A percentile compares a stretch with the other conserved stretches of the same genome.
phyloP scores from a whole-genome alignment of 2,113 vertebrate genomes.

The Paramormyrops kingsleyae region DNA sequence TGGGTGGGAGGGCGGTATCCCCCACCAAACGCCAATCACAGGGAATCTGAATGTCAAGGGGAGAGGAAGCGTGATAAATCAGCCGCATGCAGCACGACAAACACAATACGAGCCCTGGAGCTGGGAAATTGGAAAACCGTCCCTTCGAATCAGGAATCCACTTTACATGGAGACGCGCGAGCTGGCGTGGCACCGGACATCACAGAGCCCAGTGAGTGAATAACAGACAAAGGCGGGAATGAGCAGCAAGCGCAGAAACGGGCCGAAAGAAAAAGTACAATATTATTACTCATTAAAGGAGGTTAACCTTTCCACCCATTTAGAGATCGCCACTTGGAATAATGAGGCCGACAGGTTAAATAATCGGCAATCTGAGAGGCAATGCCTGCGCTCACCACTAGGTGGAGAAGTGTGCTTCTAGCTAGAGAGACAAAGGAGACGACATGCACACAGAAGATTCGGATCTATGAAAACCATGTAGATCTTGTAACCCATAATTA shows the following conservation, averaged over 20 bases:
- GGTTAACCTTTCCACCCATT: constrained; percentile 19
- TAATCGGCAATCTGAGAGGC: not conserved
- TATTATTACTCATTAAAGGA: constrained; percentile 27
- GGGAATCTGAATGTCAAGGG: not conserved
- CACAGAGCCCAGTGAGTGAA: not conserved
- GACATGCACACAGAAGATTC: not conserved
- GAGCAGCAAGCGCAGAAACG: not conserved
- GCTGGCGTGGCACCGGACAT: not conserved
- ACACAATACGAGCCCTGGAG: not conserved
- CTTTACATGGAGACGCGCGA: not conserved
- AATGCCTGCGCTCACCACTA: not conserved
- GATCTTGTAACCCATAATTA: constrained; percentile 14
- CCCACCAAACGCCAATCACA: not conserved
- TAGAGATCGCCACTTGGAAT: constrained; percentile 3
- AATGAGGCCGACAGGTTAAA: constrained; percentile 8
- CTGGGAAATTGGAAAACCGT: constrained; percentile 13
- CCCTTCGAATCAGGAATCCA: constrained; percentile 21
- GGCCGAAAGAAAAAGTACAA: constrained; percentile 4
- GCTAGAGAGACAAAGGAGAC: not conserved
- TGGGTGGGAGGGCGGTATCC: not conserved
- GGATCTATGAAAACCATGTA: constrained; percentile 20
- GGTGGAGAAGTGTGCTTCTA: constrained; percentile 14
- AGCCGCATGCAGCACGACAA: constrained; percentile 5
- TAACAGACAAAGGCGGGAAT: not conserved
- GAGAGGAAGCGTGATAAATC: constrained; percentile 5